Base-by-base conservation (phyloP, 2,113 vertebrate genomes). In the Cebidichthys violaceus region DNA sequence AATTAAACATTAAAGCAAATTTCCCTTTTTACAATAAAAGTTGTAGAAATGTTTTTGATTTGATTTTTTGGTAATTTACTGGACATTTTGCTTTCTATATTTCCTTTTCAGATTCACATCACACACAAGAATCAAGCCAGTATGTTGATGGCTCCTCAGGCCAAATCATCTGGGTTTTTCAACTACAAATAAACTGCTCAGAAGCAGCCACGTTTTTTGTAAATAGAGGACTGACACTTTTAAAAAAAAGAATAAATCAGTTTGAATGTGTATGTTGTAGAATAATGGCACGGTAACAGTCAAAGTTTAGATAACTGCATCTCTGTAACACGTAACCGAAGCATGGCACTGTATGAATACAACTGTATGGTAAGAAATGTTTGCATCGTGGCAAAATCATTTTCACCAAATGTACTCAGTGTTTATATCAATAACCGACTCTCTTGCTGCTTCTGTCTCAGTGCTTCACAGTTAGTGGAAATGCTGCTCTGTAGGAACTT, bases 51-150 rank as follows among this genome's bases (percentile, higher is more conserved):
- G 10, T 62, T 69, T 66, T 59, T 43, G 14, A 35, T 65, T 82
- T 13, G 0, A 55, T 62, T 47, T 3, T 4, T 0, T 10, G 67
- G 13, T 39, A 4, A 81, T 71, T 59, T 22, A 81, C 54, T 6
- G 9, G n/a, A 29, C 35, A 6, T 75, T 70, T 70, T 72, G 2
- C 2, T 0, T 52, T 78, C 52, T 54, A 1, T 71, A 2, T 75
- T 80, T 79, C 39, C 13, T 74, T 89, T 92, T 86, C 88, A 99
- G 97, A 97, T 99, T 92, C 93, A 94, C 83, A 97, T 99, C 91
- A 96, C 93, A 39, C 96, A 99, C 93, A 97, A 96, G 96, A 99
- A 99, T 86, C 97, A 99, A 86, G 96, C 96, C 76, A 94, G 93
- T 3, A 98, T 99, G 97, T 90, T 99, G 81, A 94, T 96, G 92